Evolutionary conservation across 2,113 vertebrate species (phyloP).

Genomic region (Leucosticte australis): DNA sequence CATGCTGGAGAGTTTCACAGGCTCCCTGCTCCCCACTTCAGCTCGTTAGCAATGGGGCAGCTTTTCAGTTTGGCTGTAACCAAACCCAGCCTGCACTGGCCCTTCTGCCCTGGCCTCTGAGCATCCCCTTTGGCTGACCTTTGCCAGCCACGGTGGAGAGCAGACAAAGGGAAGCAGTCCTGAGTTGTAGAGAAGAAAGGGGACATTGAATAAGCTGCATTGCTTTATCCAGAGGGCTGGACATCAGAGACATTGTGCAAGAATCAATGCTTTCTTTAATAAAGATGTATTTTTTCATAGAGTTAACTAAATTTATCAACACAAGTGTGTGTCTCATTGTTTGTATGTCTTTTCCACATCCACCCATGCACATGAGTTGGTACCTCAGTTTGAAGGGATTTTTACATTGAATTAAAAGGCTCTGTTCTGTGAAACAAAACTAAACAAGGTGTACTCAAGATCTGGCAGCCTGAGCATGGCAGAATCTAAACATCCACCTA

Average conservation of each 20-base stretch:
- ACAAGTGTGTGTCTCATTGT: background rate
- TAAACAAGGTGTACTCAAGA: background rate
- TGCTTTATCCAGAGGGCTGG: background rate
- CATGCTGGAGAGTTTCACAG: constrained; percentile 16
- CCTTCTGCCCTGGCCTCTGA: constrained; percentile 24
- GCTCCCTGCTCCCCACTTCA: constrained; percentile 38
- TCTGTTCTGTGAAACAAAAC: background rate
- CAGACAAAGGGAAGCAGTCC: constrained; percentile 11
- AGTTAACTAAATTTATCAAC: background rate
- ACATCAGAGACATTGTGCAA: background rate
- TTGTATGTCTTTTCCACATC: background rate
- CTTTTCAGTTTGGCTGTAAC: constrained; percentile 50
- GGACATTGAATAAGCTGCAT: background rate
- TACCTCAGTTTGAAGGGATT: background rate
- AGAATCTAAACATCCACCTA: background rate
- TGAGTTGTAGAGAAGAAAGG: background rate
- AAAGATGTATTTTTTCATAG: background rate
- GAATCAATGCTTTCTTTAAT: background rate
- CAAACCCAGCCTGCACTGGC: constrained; percentile 25
- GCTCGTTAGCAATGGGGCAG: constrained; percentile 25
- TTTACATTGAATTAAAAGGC: background rate
- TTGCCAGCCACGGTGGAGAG: background rate
- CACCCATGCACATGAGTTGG: accelerated
- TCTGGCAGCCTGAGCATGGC: background rate
- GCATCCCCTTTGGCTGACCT: constrained; percentile 58